phyloP scores from a whole-genome alignment of 1,140 invertebrate species.

The Sycophila sp. region DNA sequence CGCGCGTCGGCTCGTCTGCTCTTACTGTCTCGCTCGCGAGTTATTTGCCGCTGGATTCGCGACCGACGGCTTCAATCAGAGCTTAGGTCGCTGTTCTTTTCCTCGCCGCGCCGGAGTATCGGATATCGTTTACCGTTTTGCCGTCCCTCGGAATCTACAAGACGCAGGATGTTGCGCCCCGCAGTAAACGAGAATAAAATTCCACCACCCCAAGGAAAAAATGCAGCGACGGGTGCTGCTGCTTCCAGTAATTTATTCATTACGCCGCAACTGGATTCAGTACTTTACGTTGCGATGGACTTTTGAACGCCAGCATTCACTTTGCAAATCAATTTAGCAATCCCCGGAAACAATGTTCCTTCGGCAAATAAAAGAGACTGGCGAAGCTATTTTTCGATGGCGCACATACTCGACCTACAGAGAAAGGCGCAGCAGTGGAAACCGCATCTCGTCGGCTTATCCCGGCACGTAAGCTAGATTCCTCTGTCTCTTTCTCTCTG shows the following conservation, averaged over 20 bases:
- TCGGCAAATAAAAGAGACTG: no score
- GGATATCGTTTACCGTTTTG: conserved; percentile 25
- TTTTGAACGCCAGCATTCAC: no score
- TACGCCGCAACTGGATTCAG: no score
- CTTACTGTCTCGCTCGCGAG: neutral
- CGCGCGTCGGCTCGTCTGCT: neutral
- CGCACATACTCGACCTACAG: neutral
- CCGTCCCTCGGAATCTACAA: neutral
- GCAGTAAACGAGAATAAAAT: conserved; percentile 24
- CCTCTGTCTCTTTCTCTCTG: neutral
- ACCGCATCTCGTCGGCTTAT: neutral
- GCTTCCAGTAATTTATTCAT: no score
- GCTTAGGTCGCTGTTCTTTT: neutral
- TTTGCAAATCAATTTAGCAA: no score
- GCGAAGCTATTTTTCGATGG: no score
- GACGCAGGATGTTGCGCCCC: neutral
- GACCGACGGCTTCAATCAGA: conserved; percentile 15
- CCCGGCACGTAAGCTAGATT: neutral
- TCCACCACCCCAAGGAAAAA: neutral
- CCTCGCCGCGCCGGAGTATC: neutral
- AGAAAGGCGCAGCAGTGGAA: no score
- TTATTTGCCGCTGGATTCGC: conserved; percentile 1
- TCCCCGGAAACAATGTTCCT: no score
- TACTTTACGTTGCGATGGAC: no score
- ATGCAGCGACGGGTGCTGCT: no score